Conservation (phyloP, 2,888 invertebrate species). For the Mesoligia furuncula region DNA sequence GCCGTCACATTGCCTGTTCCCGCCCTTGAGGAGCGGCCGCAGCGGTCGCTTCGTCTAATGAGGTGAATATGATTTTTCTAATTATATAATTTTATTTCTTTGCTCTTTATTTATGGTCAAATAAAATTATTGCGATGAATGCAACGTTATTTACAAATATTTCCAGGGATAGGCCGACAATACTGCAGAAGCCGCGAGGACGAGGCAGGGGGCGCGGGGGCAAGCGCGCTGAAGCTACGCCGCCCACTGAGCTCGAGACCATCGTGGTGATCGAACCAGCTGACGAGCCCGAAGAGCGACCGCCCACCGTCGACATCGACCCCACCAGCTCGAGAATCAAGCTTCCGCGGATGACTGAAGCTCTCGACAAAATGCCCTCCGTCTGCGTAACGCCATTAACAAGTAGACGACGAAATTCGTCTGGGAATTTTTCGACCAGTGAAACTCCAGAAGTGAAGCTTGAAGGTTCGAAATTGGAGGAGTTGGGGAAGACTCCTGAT, state of each 20-base stretch:
- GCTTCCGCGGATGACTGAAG: constrained; percentile 87
- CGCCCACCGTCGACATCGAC: constrained; percentile 75
- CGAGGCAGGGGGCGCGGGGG: constrained; percentile 84
- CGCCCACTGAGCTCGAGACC: constrained; percentile 62
- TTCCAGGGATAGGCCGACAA: constrained; percentile 84
- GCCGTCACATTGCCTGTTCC: constrained; percentile 78
- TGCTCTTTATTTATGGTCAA: not conserved
- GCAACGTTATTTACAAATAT: constrained; percentile 9
- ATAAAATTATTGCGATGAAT: not conserved
- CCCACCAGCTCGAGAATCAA: constrained; percentile 87
- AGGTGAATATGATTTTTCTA: constrained; percentile 75
- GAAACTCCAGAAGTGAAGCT: constrained; percentile 72
- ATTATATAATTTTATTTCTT: not conserved
- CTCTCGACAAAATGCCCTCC: constrained; percentile 83
- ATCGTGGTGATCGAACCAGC: constrained; percentile 58
- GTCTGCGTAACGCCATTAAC: constrained; percentile 81
- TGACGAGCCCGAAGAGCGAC: constrained; percentile 50
- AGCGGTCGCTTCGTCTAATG: constrained; percentile 85
- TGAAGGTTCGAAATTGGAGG: constrained; percentile 73
- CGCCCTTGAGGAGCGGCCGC: constrained; percentile 87
- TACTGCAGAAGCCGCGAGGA: constrained; percentile 81
- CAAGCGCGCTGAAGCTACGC: constrained; percentile 67
- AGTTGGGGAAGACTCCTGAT: constrained; percentile 78
- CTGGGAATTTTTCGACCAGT: constrained; percentile 72
- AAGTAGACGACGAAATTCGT: constrained; percentile 77